phyloP scores from a whole-genome alignment of 2,113 vertebrate genomes.

The Formicarius rufipectus region DNA sequence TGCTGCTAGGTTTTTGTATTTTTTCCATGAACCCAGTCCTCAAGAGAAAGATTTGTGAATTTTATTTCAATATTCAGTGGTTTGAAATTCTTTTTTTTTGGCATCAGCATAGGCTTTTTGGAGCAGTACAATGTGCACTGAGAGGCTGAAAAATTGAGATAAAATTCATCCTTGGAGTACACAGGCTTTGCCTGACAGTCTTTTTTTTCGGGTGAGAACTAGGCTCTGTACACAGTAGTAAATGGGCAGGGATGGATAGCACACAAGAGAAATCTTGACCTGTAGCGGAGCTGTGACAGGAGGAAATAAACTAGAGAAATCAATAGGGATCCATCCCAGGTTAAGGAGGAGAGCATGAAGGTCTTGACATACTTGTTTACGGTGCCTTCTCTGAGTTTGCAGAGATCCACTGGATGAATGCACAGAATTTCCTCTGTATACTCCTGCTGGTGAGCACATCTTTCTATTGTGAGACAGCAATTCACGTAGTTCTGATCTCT shows the following conservation, averaged over 20 bases:
- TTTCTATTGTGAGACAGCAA: not conserved
- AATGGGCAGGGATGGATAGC: not conserved
- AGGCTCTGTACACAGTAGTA: not conserved
- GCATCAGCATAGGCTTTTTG: not conserved
- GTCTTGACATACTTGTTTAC: rapidly evolving
- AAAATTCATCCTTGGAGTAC: not conserved
- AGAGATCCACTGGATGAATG: not conserved
- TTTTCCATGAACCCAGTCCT: not conserved
- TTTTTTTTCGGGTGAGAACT: not conserved
- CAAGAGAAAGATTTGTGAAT: not conserved
- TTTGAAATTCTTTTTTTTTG: not conserved
- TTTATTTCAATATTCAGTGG: not conserved
- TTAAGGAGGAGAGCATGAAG: not conserved
- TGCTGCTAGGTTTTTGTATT: not conserved
- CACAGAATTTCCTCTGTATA: not conserved
- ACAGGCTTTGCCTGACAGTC: not conserved
- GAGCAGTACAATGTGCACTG: not conserved
- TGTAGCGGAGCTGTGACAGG: not conserved
- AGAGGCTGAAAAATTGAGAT: not conserved
- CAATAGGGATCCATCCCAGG: not conserved
- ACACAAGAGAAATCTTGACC: not conserved
- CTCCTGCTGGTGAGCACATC: not conserved
- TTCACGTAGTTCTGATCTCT: not conserved
- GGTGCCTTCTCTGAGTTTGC: not conserved
- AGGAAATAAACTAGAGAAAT: not conserved